Conservation (phyloP, 1,140 invertebrate species). For the Trachelipus rathkii region DNA sequence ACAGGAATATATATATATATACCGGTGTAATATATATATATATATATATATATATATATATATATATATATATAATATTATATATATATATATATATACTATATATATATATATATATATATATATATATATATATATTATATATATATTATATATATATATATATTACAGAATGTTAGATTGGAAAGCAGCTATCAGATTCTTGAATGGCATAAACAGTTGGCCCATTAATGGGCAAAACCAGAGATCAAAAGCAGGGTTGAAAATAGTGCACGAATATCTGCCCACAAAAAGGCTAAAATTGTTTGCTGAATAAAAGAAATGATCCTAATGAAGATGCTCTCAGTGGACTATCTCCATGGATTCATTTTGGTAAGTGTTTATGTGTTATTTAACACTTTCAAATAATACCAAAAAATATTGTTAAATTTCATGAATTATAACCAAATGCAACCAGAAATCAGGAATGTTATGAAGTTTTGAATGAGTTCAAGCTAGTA, state of each 20-base stretch:
- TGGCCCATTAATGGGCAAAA: constrained; percentile 67
- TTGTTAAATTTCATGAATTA: background rate
- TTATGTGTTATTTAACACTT: constrained; percentile 21
- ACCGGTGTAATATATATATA: too few species aligned
- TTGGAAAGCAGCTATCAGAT: constrained; percentile 64
- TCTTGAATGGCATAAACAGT: constrained; percentile 65
- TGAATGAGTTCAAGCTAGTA: too few species aligned
- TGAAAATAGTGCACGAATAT: constrained; percentile 67
- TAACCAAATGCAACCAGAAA: too few species aligned
- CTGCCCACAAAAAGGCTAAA: constrained; percentile 62
- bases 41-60: too few species aligned
- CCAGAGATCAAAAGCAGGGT: constrained; percentile 66
- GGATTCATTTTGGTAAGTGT: constrained; percentile 80
- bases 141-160: too few species aligned
- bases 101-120: too few species aligned
- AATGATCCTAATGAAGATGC: constrained; percentile 74
- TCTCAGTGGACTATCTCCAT: constrained; percentile 79
- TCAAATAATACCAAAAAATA: background rate
- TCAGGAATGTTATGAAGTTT: background rate
- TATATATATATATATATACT: too few species aligned
- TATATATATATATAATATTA: too few species aligned
- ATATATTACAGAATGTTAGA: constrained; percentile 57
- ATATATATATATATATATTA: too few species aligned
- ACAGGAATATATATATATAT: too few species aligned
- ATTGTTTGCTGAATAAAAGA: constrained; percentile 64